Evolutionary conservation across 2,113 vertebrate species (phyloP), one percentile per base, ranked within the genome.

Genomic region (Steatornis caripensis): DNA sequence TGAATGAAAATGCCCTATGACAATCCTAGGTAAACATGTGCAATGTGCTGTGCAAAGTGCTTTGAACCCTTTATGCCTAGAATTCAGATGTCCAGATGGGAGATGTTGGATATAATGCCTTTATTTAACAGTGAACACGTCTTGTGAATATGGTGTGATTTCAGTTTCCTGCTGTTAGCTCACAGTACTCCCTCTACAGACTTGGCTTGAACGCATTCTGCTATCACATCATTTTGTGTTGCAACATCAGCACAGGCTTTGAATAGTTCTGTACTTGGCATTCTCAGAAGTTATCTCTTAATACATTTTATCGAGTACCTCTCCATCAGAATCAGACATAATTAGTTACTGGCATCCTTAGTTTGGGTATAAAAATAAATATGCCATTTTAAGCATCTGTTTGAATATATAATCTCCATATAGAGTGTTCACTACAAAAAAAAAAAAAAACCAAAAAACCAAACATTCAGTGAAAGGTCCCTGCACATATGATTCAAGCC

Each of bases 211-310:
- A 22, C 8, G 0, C 72, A 60, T 84, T 92, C 81, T 91, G 89
- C 94, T 89, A 79, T 94, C 91, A 57, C 77, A 72, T 95, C 65
- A 0, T 79, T 97, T 81, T 82, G 70, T 92, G 72, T 46, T 96
- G 95, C 96, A 96, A 70, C 72, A 86, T 96, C 95, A 95, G 93
- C 95, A 94, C 55, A 21, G 76, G 51, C 85, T 95, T 86, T 94
- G 92, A 95, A 89, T 94, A 95, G 80, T 66, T 91, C 79, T 84
- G 48, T n/a, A 39, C 30, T 96, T 96, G 92, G 90, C 93, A 96
- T 83, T 88, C 83, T 90, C 77, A 82, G 81, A 94, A 96, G 77
- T 84, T 87, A 29, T 88, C 85, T 93, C 79, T 90, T 95, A 88
- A 92, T 84, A 92, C 32, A 62, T 90, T 96, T 87, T 90, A 93